Conservation (phyloP, 2,113 vertebrate genomes). For the Muntiacus muntjak region DNA sequence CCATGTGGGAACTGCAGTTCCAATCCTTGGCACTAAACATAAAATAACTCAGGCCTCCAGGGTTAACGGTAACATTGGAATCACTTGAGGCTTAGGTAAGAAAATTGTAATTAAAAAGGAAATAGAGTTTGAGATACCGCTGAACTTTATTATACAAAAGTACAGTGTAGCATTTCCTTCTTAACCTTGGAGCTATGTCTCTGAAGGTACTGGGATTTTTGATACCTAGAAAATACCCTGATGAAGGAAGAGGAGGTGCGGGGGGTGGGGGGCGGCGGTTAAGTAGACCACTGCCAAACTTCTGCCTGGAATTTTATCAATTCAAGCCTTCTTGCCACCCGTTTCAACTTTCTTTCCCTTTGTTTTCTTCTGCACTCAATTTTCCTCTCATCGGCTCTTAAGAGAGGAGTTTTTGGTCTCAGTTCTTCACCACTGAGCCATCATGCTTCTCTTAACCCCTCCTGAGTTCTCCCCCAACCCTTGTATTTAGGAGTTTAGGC, state of each 20-base stretch:
- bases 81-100: slow-evolving; percentile 76
- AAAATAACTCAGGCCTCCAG: slow-evolving; percentile 64
- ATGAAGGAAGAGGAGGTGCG: not conserved
- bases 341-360: slow-evolving; percentile 17
- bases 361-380: not conserved
- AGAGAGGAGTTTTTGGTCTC: not conserved
- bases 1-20: slow-evolving; percentile 30
- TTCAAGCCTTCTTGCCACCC: slow-evolving; percentile 5
- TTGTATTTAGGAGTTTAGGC: not conserved
- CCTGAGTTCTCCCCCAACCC: not conserved
- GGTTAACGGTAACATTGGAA: slow-evolving; percentile 74
- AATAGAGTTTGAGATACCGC: slow-evolving; percentile 72
- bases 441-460: not conserved
- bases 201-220: slow-evolving; percentile 47
- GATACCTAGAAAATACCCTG: slow-evolving; percentile 55
- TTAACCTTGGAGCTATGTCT: slow-evolving; percentile 69
- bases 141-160: slow-evolving; percentile 75
- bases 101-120: slow-evolving; percentile 78
- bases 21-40: slow-evolving; percentile 39
- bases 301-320: slow-evolving; percentile 43
- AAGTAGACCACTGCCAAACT: not conserved
- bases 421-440: not conserved
- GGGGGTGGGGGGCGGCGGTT: not conserved
- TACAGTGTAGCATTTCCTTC: slow-evolving; percentile 56
- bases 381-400: not conserved